Evolutionary conservation across 2,113 vertebrate genomes (phyloP).

Genomic region (Dromas ardeola): DNA sequence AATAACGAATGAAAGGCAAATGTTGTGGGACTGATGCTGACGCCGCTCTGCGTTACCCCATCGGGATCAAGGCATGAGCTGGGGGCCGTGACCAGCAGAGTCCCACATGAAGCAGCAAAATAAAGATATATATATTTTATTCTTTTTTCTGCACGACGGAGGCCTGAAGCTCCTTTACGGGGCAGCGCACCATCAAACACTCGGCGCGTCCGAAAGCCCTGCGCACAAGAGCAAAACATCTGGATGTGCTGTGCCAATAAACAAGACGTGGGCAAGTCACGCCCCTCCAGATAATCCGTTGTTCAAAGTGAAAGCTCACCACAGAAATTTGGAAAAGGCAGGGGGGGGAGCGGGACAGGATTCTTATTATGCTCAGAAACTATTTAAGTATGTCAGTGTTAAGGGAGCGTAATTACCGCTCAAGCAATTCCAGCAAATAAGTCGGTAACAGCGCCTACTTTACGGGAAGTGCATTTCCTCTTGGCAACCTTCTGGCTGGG

Average conservation of each 20-base stretch:
- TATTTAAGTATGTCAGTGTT: conserved; percentile 61
- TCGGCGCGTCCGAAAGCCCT: rapidly evolving
- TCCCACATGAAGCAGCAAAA: not conserved
- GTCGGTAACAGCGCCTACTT: not conserved
- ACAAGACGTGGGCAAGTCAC: not conserved
- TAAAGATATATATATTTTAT: not conserved
- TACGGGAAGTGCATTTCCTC: conserved; percentile 59
- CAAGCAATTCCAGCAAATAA: conserved; percentile 53
- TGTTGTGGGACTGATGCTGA: not conserved
- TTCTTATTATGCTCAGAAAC: conserved; percentile 36
- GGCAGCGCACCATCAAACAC: not conserved
- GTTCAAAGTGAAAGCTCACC: not conserved
- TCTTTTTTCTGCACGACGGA: rapidly evolving
- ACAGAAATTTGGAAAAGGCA: not conserved
- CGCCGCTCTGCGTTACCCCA: rapidly evolving
- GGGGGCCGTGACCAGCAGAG: not conserved
- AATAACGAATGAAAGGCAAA: not conserved
- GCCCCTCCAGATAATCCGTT: not conserved
- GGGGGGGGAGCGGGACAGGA: rapidly evolving
- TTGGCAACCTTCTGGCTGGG: conserved; percentile 22
- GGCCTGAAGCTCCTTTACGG: not conserved
- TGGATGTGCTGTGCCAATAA: not conserved
- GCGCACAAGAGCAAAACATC: not conserved
- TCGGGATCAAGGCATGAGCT: rapidly evolving
- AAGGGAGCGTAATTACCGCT: conserved; percentile 29